A percentile compares a stretch with the other conserved stretches of the same genome.
These are phyloP conservation scores for Macrotus californicus DNA, from an alignment of 2,113 vertebrate genomes.

Conservation along the genomic window DNA sequence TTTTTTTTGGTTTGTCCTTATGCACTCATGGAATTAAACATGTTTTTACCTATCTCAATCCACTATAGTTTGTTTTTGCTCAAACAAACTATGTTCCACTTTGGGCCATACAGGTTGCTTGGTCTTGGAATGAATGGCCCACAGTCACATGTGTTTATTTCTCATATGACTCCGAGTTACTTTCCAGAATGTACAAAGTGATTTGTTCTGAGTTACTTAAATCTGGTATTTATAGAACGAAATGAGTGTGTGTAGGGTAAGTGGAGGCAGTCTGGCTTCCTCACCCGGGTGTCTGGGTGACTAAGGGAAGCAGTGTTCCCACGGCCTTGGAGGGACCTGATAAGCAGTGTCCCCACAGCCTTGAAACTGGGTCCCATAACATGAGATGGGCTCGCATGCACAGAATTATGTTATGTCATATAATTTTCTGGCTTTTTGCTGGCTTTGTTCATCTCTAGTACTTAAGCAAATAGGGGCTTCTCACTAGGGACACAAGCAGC, in stretches of 20 bases:
- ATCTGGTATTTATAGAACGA: not conserved
- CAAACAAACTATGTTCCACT: not conserved
- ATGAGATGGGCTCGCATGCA: too few relatives aligned
- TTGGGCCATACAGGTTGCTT: not conserved
- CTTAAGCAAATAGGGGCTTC: too few relatives aligned
- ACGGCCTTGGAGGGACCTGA: too few relatives aligned
- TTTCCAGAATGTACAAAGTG: constrained; percentile 5
- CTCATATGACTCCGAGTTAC: not conserved
- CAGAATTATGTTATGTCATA: too few relatives aligned
- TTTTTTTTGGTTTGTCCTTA: not conserved
- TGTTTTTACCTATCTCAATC: not conserved
- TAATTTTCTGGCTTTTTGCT: too few relatives aligned
- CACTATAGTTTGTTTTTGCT: not conserved
- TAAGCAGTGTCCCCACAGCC: too few relatives aligned
- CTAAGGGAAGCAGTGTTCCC: too few relatives aligned
- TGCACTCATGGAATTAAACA: not conserved
- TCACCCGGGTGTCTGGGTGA: too few relatives aligned
- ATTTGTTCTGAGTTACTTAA: not conserved
- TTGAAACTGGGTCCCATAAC: too few relatives aligned
- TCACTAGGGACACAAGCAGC: too few relatives aligned
- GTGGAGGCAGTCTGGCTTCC: too few relatives aligned
- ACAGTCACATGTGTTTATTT: not conserved
- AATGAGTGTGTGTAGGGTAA: not conserved
- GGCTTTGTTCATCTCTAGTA: too few relatives aligned
- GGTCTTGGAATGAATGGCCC: not conserved